These are phyloP conservation scores for Xiphorhynchus erythropygius DNA, from an alignment of 2,797 vertebrate species.

Conservation along the genomic window DNA sequence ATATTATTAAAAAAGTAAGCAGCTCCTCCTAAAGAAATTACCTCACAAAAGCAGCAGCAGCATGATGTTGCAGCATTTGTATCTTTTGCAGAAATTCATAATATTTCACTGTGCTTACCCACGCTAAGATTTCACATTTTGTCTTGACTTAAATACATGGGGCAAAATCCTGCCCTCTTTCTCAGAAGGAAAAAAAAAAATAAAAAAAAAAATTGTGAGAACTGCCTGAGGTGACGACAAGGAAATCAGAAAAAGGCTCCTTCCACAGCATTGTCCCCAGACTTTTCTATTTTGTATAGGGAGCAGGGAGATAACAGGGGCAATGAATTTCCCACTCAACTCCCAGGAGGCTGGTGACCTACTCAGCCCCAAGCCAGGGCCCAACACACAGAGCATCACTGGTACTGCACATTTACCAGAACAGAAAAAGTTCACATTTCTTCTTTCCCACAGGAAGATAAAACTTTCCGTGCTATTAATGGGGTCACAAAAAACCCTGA, in stretches of 20 bases:
- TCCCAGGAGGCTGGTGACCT: not conserved
- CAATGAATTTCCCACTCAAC: not conserved
- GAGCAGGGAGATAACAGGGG: not conserved
- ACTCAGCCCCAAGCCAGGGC: not conserved
- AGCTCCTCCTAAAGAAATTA: not conserved
- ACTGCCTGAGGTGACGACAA: not conserved
- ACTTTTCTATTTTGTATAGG: not conserved
- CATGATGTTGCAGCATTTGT: not conserved
- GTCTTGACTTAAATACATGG: not conserved
- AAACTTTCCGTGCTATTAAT: conserved; percentile 58
- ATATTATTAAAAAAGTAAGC: not conserved
- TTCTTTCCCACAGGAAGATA: conserved; percentile 31
- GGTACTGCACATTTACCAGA: not conserved
- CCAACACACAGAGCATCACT: not conserved
- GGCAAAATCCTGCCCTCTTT: not conserved
- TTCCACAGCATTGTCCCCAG: not conserved
- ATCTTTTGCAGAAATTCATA: not conserved
- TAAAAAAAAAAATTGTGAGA: not conserved
- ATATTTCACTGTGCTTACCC: not conserved
- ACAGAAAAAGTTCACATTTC: conserved; percentile 9
- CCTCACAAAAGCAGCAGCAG: not conserved
- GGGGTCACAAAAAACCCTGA: conserved; percentile 16
- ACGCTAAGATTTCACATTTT: not conserved
- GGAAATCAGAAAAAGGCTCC: not conserved
- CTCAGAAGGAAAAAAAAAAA: not conserved